Base-by-base conservation (phyloP, 2,113 vertebrate species). In the Corythoichthys intestinalis region DNA sequence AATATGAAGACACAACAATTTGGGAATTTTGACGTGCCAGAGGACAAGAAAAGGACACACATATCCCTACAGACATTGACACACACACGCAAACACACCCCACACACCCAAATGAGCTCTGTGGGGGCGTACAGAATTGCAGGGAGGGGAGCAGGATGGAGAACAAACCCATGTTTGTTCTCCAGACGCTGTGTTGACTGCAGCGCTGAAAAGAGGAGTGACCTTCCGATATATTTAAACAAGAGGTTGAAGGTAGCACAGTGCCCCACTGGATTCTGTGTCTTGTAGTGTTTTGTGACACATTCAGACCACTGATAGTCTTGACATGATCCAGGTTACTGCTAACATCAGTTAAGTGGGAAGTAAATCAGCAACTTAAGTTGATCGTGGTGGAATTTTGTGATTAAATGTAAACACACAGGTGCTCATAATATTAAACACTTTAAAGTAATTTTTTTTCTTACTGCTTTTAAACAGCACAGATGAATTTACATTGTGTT, bases 81-180 rank as follows among this genome's bases (percentile, higher is more conserved):
- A 41, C 9, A 44, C 41, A 44, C 41, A 44, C 2, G 9, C 41
- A 44, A 44, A 44, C 41, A 54, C 6, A 69, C 53, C 39, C 72
- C 65, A 58, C 77, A 74, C 57, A 59, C 34, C 67, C 4, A 63
- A 34, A 63, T 34, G 58, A 44, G 81, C 71, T 75, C 70, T 71
- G 72, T 74, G 79, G 76, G 80, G 81, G 80, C 70, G 54, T 74
- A 76, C 61, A 38, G 63, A 75, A 72, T 70, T 63, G 84, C 69
- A 69, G 74, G 71, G 72, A 70, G 72, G 72, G n/a, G 82, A 73
- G 78, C 66, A 61, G 76, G 72, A 65, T 14, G 38, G 74, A 82
- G 88, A 89, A 91, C 89, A 91, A 88, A 78, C 78, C 71, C 59
- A 58, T 49, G 74, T 88, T 89, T 91, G 88, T 91, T 91, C 85